Evolutionary conservation across 92 coral and sea anemone species (phyloP), one percentile per base, ranked within the genome.

Genomic region (Palythoa grandis): DNA sequence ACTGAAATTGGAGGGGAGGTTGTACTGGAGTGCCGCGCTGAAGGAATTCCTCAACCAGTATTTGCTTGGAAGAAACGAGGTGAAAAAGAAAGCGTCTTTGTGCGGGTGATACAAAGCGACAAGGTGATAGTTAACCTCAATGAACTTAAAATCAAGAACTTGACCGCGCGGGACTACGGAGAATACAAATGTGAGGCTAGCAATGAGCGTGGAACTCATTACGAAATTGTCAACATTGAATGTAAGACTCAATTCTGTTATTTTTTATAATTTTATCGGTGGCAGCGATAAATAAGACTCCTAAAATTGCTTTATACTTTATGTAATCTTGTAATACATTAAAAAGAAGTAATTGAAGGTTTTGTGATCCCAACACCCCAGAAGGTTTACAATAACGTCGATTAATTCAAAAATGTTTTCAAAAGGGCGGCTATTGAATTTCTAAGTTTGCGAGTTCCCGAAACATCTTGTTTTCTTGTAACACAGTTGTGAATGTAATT

Each of bases 181-280:
- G 77, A 23, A 11, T 96, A 96, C 48, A 82, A 84, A 43, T 96
- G 98, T 86, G 85, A 83, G 60, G 98, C 98, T 11, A 76, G 8
- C 11, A 96, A 96, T 80, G 74, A 52, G 22, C 78, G 80, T n/a
- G 93, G 93, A 67, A 19, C 15, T 11, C 13, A 7, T 7, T 3
- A 60, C 37, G 56, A 74, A 72, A 84, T 67, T 23, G 29, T 73
- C 23, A 13, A 69, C 67, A 52, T 82, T 54, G 47, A 66, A 43
- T 2, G 89, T 89, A 89, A 61, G 86, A 13, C 7, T 16, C 20
- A 14, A 16, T 10, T 10, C 13, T n/a, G 5, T 48, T 40, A 15
- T 58, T 54, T 40, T 65, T 23, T 12, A 2, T 48, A 74, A 20
- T 50, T 23, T 19, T 37, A 11, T 4, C 2, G 6, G 22, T 5